Evolutionary conservation across 2,113 vertebrate genomes (phyloP), one percentile per base, ranked within the genome.

Genomic region (Platycercus adscitus): DNA sequence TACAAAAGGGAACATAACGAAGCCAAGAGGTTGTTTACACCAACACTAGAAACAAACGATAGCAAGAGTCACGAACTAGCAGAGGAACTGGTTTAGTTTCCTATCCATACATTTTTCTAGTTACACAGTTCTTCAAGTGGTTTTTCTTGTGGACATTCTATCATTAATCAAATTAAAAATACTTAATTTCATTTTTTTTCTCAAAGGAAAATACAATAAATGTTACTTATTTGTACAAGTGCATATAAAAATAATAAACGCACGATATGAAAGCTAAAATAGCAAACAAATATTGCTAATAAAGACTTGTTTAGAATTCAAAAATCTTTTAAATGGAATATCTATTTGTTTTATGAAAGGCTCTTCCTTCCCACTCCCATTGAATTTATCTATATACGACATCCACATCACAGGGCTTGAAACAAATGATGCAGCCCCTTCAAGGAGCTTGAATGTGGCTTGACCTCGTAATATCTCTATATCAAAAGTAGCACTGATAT

Each of bases 11-110:
- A 91, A 72, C 21, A 73, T 81, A 96, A 86, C 29, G 17, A 96
- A 96, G 61, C 29, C 85, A 95, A 89, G 89, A 93, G 68, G 84
- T 79, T 96, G 86, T 87, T 82, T 93, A 94, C 81, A 94, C 41
- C 39, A 86, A n/a, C 33, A 44, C 41, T 11, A 82, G 70, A 69
- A 87, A 91, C 56, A 61, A 76, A 75, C 1, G 56, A 46, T 28
- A 88, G 65, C 43, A 70, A 96, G 60, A 94, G 85, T 87, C 71
- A 76, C 11, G 17, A 69, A 81, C 69, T 55, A 43, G 55, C n/a
- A 58, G 46, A 90, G 43, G 64, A 55, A 90, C 35, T 79, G 85
- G 60, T 53, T 50, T 46, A 65, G 84, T 78, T 64, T 63, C 43
- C 69, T 86, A 92, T 20, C 44, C 84, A 43, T 91, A 52, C 37